Conservation (phyloP, 2,113 vertebrate species). For the Enhydra lutris region DNA sequence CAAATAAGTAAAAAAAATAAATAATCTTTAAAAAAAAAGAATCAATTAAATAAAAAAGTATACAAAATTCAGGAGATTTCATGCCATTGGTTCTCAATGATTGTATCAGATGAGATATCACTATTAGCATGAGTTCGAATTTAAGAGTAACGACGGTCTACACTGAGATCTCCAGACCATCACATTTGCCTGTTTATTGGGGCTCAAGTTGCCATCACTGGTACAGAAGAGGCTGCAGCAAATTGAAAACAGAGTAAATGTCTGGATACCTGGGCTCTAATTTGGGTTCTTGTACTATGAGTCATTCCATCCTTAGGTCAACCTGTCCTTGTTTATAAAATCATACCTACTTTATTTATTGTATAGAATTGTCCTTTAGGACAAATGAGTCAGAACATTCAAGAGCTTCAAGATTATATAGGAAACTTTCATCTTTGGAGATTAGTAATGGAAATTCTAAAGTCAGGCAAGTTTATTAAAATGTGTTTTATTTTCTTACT, state of each 20-base stretch:
- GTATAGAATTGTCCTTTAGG: background rate
- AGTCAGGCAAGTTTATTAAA: background rate
- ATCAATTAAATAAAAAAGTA: background rate
- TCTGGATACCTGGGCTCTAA: background rate
- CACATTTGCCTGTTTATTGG: background rate
- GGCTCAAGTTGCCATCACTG: background rate
- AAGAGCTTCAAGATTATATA: background rate
- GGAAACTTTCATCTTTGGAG: background rate
- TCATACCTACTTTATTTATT: background rate
- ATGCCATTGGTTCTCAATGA: too few species aligned
- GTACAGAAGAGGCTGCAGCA: rapidly evolving
- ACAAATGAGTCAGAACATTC: background rate
- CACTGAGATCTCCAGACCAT: background rate
- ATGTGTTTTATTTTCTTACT: background rate
- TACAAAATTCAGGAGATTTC: background rate
- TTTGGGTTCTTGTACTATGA: background rate
- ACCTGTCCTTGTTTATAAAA: background rate
- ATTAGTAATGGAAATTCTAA: background rate
- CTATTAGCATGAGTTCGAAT: too few species aligned
- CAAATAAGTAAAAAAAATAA: too few species aligned
- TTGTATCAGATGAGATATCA: background rate
- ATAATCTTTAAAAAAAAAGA: too few species aligned
- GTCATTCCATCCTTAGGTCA: background rate
- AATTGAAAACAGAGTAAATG: background rate
- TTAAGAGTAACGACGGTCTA: background rate